phyloP scores from a whole-genome alignment of 2,888 invertebrate species.

The Leptinotarsa tumamoca region DNA sequence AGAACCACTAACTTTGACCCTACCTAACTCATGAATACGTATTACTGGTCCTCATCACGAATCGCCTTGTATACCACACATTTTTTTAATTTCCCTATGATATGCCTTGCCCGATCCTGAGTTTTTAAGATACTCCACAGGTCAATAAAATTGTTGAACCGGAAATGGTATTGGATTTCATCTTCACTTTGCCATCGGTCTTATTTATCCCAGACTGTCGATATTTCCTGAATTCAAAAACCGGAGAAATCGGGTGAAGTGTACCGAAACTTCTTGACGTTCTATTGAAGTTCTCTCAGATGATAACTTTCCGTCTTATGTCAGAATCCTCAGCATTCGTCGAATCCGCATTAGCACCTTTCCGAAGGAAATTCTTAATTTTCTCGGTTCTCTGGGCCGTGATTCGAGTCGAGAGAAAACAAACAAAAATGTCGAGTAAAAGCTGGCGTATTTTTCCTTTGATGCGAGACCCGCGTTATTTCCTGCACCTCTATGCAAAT shows the following conservation, averaged over 20 bases:
- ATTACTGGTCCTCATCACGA: no score
- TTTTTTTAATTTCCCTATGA: no score
- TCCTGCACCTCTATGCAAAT: constrained; percentile 19
- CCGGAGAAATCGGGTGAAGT: background rate
- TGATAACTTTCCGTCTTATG: background rate
- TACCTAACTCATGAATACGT: no score
- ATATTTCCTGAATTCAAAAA: background rate
- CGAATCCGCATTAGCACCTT: constrained; percentile 18
- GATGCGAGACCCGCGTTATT: constrained; percentile 16
- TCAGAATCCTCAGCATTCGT: background rate
- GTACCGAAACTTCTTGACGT: background rate
- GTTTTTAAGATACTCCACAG: no score
- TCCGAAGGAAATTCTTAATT: constrained; percentile 25
- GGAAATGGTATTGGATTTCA: background rate
- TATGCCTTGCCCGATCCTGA: no score
- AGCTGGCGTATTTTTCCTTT: constrained; percentile 27
- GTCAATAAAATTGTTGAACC: no score
- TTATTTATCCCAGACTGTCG: background rate
- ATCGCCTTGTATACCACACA: no score
- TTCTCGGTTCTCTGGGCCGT: constrained; percentile 12
- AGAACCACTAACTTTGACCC: no score
- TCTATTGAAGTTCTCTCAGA: constrained; percentile 1
- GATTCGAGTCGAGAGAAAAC: constrained; percentile 25
- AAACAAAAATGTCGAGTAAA: constrained; percentile 25
- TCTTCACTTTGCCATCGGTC: background rate